These are phyloP conservation scores for Acrocephalus kingi DNA, from an alignment of 2,113 vertebrate species.

Conservation along the genomic window DNA sequence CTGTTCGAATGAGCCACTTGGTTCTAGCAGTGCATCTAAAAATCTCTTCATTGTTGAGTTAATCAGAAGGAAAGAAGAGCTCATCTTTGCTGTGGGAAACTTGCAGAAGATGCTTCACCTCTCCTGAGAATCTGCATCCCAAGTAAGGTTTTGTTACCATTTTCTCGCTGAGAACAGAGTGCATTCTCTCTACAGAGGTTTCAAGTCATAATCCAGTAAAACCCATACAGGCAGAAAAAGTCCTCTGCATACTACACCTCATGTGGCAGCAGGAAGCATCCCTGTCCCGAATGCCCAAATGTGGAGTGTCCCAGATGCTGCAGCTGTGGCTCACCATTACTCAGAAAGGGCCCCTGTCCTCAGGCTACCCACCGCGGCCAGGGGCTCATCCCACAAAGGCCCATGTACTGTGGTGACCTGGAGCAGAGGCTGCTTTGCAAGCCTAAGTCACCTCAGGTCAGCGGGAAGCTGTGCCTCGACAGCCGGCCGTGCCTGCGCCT, in stretches of 20 bases:
- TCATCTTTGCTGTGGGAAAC: not conserved
- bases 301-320: not conserved
- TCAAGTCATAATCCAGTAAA: not conserved
- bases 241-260: not conserved
- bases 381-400: not conserved
- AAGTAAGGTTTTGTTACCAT: not conserved
- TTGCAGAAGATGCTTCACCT: not conserved
- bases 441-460: not conserved
- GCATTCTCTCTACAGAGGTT: not conserved
- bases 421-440: not conserved
- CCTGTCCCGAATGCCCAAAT: not conserved
- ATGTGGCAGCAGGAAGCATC: not conserved
- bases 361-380: not conserved
- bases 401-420: not conserved
- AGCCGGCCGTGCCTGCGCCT: not conserved
- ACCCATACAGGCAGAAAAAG: not conserved
- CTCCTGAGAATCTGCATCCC: not conserved
- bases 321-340: not conserved
- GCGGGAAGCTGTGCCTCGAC: not conserved
- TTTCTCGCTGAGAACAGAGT: not conserved
- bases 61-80: not conserved
- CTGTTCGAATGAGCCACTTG: not conserved
- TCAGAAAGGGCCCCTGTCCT: not conserved
- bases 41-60: not conserved
- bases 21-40: not conserved